Evolutionary conservation across 2,888 invertebrate genomes (phyloP).

Genomic region (Coenonympha arcania): DNA sequence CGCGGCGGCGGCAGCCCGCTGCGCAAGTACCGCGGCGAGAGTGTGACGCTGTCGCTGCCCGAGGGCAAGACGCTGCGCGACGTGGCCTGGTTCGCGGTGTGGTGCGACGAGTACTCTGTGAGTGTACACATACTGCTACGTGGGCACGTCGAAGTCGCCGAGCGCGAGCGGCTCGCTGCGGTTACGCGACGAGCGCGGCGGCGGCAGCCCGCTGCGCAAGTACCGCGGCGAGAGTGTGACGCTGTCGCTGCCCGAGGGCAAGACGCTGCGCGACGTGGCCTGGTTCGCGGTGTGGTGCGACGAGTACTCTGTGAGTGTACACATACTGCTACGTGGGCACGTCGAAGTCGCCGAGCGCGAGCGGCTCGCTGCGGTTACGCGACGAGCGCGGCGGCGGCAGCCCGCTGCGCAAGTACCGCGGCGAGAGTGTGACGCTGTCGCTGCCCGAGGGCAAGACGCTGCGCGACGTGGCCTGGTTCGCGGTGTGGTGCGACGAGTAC

Average conservation of each 20-base stretch:
- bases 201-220: constrained; percentile 81
- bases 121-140: too few relatives aligned
- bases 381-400: constrained; percentile 88
- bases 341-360: constrained; percentile 77
- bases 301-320: constrained; percentile 88
- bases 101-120: constrained; percentile 92
- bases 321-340: too few relatives aligned
- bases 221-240: constrained; percentile 89
- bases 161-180: constrained; percentile 78
- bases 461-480: constrained; percentile 88
- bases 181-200: constrained; percentile 88
- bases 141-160: constrained; percentile 80
- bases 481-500: constrained; percentile 93
- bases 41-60: constrained; percentile 87
- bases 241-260: constrained; percentile 89
- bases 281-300: constrained; percentile 96
- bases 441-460: constrained; percentile 90
- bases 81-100: constrained; percentile 91
- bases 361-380: constrained; percentile 80
- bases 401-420: constrained; percentile 85
- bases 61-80: constrained; percentile 88
- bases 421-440: constrained; percentile 86
- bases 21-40: constrained; percentile 85
- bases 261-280: constrained; percentile 83
- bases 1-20: constrained; percentile 85